Evolutionary conservation across 2,888 invertebrate genomes (phyloP).

Genomic region (Chymomyza caudatula): DNA sequence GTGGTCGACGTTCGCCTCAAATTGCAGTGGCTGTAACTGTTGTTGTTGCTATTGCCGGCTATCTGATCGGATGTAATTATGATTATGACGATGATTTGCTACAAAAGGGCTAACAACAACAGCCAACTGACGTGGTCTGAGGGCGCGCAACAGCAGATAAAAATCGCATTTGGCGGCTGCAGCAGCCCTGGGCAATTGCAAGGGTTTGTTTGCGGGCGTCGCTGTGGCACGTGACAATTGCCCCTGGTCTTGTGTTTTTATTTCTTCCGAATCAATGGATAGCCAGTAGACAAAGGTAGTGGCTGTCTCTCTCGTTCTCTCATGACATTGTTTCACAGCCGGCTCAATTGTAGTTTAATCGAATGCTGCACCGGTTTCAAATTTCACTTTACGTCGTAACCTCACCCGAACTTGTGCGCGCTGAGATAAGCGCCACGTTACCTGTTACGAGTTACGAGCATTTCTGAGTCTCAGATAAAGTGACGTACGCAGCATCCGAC

Average conservation of each 20-base stretch:
- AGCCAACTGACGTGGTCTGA: too few species aligned
- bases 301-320: slow-evolving; percentile 11
- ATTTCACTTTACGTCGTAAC: slow-evolving; percentile 33
- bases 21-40: slow-evolving; percentile 55
- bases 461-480: slow-evolving; percentile 50
- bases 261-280: slow-evolving; percentile 21
- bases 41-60: slow-evolving; percentile 26
- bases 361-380: slow-evolving; percentile 52
- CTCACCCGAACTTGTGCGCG: neutral
- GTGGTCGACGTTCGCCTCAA: slow-evolving; percentile 55
- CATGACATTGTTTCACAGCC: slow-evolving; percentile 42
- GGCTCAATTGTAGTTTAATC: slow-evolving; percentile 37
- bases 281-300: slow-evolving; percentile 14
- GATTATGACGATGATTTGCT: slow-evolving; percentile 72
- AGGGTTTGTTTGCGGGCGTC: slow-evolving; percentile 3
- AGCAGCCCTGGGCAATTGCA: neutral
- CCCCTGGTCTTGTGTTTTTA: slow-evolving; percentile 34
- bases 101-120: slow-evolving; percentile 33
- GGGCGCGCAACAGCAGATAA: slow-evolving; percentile 33
- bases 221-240: slow-evolving; percentile 56
- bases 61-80: slow-evolving; percentile 72
- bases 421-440: slow-evolving; percentile 20
- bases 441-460: slow-evolving; percentile 64
- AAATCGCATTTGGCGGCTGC: slow-evolving; percentile 29
- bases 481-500: slow-evolving; percentile 32